A percentile compares a stretch with the other conserved stretches of the same genome.
phyloP scores from a whole-genome alignment of 2,888 invertebrate species.

The Anticlea derivata region DNA sequence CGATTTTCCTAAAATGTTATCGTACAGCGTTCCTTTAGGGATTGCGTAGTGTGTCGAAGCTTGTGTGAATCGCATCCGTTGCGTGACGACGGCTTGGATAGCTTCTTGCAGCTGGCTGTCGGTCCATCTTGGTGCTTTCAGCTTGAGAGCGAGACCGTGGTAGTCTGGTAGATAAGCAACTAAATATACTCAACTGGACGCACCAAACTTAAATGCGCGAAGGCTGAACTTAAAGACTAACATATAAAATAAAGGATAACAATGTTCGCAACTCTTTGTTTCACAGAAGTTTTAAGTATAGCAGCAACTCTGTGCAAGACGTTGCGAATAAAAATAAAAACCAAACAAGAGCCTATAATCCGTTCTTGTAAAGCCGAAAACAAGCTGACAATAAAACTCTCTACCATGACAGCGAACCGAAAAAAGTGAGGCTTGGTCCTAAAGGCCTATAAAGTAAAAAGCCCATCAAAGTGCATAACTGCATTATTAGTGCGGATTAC shows the following conservation, averaged over 20 bases:
- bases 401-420: too few relatives aligned
- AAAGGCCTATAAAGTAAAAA: slow-evolving; percentile 7
- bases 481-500: slow-evolving; percentile 15
- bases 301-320: too few relatives aligned
- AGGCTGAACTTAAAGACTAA: not conserved
- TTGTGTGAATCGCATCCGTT: slow-evolving; percentile 90
- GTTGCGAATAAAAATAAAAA: too few relatives aligned
- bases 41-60: slow-evolving; percentile 88
- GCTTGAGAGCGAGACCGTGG: slow-evolving; percentile 87
- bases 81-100: slow-evolving; percentile 89
- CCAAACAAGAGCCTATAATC: too few relatives aligned
- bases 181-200: slow-evolving; percentile 40
- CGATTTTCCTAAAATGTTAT: slow-evolving; percentile 90
- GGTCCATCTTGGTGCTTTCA: slow-evolving; percentile 90
- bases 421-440: not conserved
- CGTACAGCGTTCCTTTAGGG: slow-evolving; percentile 90
- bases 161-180: slow-evolving; percentile 65
- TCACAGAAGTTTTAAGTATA: too few relatives aligned
- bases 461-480: not conserved
- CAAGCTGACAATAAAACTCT: too few relatives aligned
- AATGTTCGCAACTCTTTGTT: too few relatives aligned
- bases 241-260: too few relatives aligned
- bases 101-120: slow-evolving; percentile 89
- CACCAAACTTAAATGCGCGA: slow-evolving; percentile 6
- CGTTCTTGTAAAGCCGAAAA: too few relatives aligned